Evolutionary conservation across 2,113 vertebrate species (phyloP).

Genomic region (Nothoprocta perdicaria): DNA sequence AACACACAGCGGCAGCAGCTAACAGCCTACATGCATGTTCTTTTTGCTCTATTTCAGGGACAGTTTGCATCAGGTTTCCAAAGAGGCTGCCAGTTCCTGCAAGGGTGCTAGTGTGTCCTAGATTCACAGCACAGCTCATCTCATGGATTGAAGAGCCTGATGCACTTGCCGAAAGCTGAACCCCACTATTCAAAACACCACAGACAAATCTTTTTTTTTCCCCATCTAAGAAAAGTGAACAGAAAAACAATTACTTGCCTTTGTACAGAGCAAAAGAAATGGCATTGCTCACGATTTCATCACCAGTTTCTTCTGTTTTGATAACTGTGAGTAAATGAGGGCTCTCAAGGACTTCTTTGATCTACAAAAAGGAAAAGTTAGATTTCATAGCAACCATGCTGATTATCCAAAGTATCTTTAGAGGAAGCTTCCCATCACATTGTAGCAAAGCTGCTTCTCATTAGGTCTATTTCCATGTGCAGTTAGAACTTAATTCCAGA

Average conservation of each 20-base stretch:
- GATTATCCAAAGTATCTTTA: not conserved
- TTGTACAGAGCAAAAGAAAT: conserved; percentile 83
- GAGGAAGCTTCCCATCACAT: not conserved
- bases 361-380: conserved; percentile 58
- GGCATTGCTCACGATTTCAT: conserved; percentile 84
- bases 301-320: conserved; percentile 84
- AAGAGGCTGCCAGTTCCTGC: not conserved
- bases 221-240: not conserved
- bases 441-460: not conserved
- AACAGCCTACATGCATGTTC: not conserved
- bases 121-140: not conserved
- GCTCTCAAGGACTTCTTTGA: conserved; percentile 83
- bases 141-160: not conserved
- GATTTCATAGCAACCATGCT: not conserved
- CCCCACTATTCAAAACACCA: not conserved
- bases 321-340: conserved; percentile 82
- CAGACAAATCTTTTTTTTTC: not conserved
- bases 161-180: not conserved
- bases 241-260: conserved; percentile 68
- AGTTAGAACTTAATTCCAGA: not conserved
- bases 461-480: not conserved
- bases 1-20: not conserved
- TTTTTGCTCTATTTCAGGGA: not conserved
- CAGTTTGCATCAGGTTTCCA: not conserved
- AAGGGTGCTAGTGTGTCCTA: not conserved